These are phyloP conservation scores for Acanthurus lineatus DNA, from an alignment of 2,797 vertebrate genomes.

Conservation along the genomic window DNA sequence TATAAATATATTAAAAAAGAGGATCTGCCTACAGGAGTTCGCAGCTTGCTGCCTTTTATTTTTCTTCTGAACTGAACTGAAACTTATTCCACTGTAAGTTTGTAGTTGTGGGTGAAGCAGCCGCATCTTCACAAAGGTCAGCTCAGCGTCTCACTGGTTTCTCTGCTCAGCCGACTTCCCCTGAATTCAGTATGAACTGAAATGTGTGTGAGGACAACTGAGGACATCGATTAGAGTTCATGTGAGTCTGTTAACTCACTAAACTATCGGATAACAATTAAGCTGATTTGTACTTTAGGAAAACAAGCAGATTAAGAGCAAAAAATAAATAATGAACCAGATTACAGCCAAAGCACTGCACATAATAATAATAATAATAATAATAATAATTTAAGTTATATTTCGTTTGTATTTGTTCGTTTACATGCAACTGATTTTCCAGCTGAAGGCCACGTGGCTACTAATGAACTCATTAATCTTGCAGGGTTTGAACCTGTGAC, in stretches of 20 bases:
- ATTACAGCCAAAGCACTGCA: no score
- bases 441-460: neutral
- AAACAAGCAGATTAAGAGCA: no score
- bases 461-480: neutral
- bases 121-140: neutral
- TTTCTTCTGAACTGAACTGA: no score
- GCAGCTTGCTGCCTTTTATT: no score
- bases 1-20: no score
- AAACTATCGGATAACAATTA: neutral
- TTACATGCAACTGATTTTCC: neutral
- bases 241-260: no score
- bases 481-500: neutral
- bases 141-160: no score
- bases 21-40: no score
- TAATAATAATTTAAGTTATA: neutral
- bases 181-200: conserved; percentile 19
- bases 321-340: no score
- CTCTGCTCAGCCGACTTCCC: neutral
- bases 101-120: no score
- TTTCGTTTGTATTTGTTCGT: neutral
- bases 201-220: neutral
- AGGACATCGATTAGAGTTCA: neutral
- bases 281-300: neutral
- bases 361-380: no score
- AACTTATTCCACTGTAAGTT: no score